Conservation (phyloP, 2,113 vertebrate genomes). For the Pipa parva region DNA sequence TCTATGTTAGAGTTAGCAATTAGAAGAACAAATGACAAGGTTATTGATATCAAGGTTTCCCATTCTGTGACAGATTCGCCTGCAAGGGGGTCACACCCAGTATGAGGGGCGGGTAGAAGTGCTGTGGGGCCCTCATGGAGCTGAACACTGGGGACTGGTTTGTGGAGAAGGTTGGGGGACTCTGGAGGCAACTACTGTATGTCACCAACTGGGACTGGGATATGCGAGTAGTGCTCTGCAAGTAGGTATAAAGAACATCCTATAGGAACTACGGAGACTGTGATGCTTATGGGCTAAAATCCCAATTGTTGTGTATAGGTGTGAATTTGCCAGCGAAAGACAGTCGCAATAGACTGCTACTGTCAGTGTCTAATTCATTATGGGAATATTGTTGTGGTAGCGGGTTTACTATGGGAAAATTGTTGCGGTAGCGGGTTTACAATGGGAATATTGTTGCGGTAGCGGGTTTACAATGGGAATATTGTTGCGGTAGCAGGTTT, state of each 20-base stretch:
- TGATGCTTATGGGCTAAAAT: no score
- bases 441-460: no score
- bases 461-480: no score
- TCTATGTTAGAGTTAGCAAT: background rate
- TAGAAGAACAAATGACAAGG: background rate
- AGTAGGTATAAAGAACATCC: slow-evolving; percentile 78
- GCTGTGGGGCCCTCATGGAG: slow-evolving; percentile 57
- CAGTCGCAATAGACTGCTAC: no score
- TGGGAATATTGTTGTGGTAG: no score
- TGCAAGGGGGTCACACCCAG: slow-evolving; percentile 82
- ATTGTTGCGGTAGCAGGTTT: no score
- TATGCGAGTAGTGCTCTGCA: slow-evolving; percentile 87
- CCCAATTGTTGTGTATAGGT: no score
- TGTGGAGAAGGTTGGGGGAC: slow-evolving; percentile 90
- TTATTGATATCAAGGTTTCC: background rate
- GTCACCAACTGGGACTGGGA: slow-evolving; percentile 90
- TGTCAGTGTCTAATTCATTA: no score
- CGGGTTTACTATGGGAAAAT: no score
- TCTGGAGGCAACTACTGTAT: slow-evolving; percentile 83
- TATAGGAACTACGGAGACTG: background rate
- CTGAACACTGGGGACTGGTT: slow-evolving; percentile 81
- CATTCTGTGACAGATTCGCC: slow-evolving; percentile 76
- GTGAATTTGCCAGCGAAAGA: no score
- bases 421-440: no score
- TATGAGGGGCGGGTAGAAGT: slow-evolving; percentile 84